These are phyloP conservation scores for Plumapathes pennacea DNA, from an alignment of 92 coral and sea anemone species.

Conservation along the genomic window DNA sequence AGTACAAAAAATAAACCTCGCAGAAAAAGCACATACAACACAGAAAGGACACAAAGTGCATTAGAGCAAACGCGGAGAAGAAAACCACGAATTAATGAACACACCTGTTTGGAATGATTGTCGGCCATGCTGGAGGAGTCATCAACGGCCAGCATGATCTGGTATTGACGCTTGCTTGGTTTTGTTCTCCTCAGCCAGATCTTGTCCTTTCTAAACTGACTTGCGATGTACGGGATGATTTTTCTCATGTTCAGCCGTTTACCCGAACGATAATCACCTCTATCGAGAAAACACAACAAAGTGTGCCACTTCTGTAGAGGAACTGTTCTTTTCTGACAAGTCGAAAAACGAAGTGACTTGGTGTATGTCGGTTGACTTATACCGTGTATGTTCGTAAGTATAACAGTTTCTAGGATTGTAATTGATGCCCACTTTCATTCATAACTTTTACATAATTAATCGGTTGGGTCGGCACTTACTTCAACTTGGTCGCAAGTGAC, in stretches of 20 bases:
- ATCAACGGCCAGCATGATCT: constrained; percentile 93
- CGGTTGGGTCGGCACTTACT: no score
- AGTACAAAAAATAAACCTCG: no score
- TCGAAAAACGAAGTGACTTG: neutral
- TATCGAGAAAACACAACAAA: constrained; percentile 10
- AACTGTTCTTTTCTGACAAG: neutral
- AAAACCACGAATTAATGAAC: neutral
- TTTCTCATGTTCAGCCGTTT: constrained; percentile 94
- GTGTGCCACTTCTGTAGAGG: neutral
- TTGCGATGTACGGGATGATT: constrained; percentile 96
- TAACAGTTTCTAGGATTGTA: no score
- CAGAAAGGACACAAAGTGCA: no score
- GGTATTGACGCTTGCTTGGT: constrained; percentile 94
- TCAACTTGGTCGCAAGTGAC: constrained; percentile 89
- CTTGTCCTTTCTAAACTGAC: constrained; percentile 97
- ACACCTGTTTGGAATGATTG: constrained; percentile 96
- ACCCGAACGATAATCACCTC: constrained; percentile 98
- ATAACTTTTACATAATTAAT: no score
- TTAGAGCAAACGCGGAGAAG: neutral
- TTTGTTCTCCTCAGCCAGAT: constrained; percentile 96
- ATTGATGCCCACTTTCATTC: no score
- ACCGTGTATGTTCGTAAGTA: no score
- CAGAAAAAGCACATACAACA: no score
- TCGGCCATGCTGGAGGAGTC: constrained; percentile 99
- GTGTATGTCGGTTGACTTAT: no score